Percentiles rank a stretch among this genome's conserved stretches.
These are phyloP conservation scores for Drosophila suzukii DNA, from an alignment of 1,140 invertebrate species.

Conservation along the genomic window DNA sequence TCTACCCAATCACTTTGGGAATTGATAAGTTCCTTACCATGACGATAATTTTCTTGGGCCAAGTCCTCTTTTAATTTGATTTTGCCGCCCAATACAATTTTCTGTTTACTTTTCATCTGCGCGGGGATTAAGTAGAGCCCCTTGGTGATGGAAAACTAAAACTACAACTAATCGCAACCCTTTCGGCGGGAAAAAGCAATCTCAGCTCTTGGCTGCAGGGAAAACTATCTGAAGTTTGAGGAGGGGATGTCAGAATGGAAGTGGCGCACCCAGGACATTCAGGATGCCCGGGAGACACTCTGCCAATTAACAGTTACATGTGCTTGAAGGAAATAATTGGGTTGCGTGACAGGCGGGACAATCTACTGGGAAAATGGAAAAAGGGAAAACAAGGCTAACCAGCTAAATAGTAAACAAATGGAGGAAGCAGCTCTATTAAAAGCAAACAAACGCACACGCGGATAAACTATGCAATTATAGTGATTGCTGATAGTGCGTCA, in stretches of 20 bases:
- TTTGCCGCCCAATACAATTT: background rate
- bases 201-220: conserved; percentile 46
- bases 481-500: conserved; percentile 71
- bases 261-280: conserved; percentile 61
- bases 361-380: background rate
- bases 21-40: conserved; percentile 1
- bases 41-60: background rate
- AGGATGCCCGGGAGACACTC: conserved; percentile 68
- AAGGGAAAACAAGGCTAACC: background rate
- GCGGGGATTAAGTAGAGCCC: conserved; percentile 18
- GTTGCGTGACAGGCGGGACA: conserved; percentile 70
- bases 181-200: conserved; percentile 61
- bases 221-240: conserved; percentile 46
- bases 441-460: conserved; percentile 55
- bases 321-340: conserved; percentile 78
- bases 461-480: conserved; percentile 68
- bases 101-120: conserved; percentile 44
- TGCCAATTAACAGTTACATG: conserved; percentile 82
- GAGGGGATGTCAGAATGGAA: conserved; percentile 6
- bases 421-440: conserved; percentile 54
- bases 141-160: background rate
- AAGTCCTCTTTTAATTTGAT: conserved; percentile 25
- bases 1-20: background rate
- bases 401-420: conserved; percentile 73
- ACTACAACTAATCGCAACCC: conserved; percentile 47